phyloP scores from a whole-genome alignment of 2,888 invertebrate species.

The Drosophila merina region DNA sequence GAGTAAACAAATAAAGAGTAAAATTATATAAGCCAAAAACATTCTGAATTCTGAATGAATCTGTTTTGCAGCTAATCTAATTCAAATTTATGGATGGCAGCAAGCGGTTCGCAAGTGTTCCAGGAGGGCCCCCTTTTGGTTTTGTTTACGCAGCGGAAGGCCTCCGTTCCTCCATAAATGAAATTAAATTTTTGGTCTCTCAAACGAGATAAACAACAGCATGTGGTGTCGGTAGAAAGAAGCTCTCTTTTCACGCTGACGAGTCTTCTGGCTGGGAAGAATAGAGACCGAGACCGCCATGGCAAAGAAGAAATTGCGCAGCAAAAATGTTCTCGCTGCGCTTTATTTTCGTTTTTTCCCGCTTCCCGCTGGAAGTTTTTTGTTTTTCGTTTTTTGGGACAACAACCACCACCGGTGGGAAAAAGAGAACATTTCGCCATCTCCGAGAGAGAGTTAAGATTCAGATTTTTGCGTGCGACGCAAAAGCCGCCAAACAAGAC shows the following conservation, averaged over 20 bases:
- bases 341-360: slow-evolving; percentile 53
- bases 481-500: slow-evolving; percentile 33
- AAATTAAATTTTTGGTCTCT: slow-evolving; percentile 14
- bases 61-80: slow-evolving; percentile 36
- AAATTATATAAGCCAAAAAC: slow-evolving; percentile 3
- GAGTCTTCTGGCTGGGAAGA: slow-evolving; percentile 4
- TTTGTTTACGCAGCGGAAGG: slow-evolving; percentile 1
- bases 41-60: slow-evolving; percentile 8
- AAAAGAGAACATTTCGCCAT: slow-evolving; percentile 18
- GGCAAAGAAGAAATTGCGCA: slow-evolving; percentile 68
- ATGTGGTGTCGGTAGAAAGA: slow-evolving; percentile 18
- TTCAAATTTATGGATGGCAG: slow-evolving; percentile 30
- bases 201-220: slow-evolving; percentile 25
- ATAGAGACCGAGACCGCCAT: slow-evolving; percentile 10
- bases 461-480: slow-evolving; percentile 40
- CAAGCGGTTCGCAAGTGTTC: slow-evolving; percentile 35
- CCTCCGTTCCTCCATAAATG: slow-evolving; percentile 1
- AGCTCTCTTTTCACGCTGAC: slow-evolving; percentile 3
- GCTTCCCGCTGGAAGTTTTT: slow-evolving; percentile 3
- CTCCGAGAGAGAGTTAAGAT: slow-evolving; percentile 23
- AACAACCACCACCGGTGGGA: slow-evolving; percentile 27
- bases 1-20: slow-evolving; percentile 43
- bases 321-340: slow-evolving; percentile 44
- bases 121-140: neutral
- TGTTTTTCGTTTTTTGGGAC: slow-evolving; percentile 25